phyloP scores from a whole-genome alignment of 1,140 invertebrate species.

The Sycobia sp. region DNA sequence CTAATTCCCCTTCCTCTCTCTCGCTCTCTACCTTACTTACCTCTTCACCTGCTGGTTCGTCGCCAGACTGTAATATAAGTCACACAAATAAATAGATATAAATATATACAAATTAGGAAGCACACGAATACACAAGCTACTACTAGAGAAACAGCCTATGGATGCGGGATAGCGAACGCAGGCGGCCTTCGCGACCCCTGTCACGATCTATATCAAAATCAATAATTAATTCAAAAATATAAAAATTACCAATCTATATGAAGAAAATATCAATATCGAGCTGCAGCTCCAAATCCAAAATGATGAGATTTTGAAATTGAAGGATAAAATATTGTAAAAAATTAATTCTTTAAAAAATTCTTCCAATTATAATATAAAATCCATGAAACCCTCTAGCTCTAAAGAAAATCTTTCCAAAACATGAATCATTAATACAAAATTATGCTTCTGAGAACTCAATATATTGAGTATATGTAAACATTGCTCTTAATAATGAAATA shows the following conservation, averaged over 20 bases:
- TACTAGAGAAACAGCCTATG: no score
- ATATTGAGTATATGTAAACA: not conserved
- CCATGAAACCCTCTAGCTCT: slow-evolving; percentile 76
- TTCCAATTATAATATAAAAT: slow-evolving; percentile 72
- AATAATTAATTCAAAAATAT: slow-evolving; percentile 73
- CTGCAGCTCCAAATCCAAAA: slow-evolving; percentile 72
- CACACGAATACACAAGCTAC: no score
- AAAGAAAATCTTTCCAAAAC: slow-evolving; percentile 73
- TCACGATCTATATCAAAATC: slow-evolving; percentile 50
- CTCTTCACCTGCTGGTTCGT: no score
- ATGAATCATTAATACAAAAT: slow-evolving; percentile 66
- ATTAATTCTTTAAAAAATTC: slow-evolving; percentile 61
- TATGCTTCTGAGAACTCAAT: slow-evolving; percentile 59
- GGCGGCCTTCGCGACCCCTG: no score
- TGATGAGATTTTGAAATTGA: slow-evolving; percentile 68
- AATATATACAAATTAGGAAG: no score
- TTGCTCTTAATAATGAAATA: not conserved
- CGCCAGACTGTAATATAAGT: no score
- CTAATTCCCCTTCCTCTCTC: no score
- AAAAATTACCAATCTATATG: slow-evolving; percentile 76
- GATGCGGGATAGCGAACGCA: no score
- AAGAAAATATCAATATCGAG: slow-evolving; percentile 78
- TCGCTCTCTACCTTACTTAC: no score
- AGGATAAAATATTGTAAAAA: slow-evolving; percentile 60
- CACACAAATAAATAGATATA: no score